A percentile compares a stretch with the other conserved stretches of the same genome.
phyloP scores from a whole-genome alignment of 2,113 vertebrate species.

The Passer montanus region DNA sequence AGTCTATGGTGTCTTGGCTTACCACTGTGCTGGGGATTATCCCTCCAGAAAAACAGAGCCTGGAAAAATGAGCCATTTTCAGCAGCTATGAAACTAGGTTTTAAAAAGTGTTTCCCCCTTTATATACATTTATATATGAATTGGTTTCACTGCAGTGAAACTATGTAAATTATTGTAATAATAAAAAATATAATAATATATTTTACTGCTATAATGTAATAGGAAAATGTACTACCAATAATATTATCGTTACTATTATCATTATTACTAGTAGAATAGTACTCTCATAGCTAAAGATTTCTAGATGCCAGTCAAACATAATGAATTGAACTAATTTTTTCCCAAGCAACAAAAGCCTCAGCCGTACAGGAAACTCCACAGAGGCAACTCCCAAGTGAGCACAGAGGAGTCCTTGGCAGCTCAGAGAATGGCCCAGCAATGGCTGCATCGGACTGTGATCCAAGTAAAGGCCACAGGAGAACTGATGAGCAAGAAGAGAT shows the following conservation, averaged over 20 bases:
- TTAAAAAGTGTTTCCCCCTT: background rate
- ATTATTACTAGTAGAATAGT: background rate
- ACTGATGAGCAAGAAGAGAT: background rate
- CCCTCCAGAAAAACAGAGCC: background rate
- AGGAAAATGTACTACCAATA: background rate
- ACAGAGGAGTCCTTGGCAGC: background rate
- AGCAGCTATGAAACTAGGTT: conserved; percentile 2
- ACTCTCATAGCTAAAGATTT: background rate
- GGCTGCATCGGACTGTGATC: background rate
- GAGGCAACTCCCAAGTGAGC: background rate
- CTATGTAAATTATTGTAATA: background rate
- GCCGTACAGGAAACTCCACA: background rate
- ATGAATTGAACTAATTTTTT: background rate
- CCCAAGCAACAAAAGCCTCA: background rate
- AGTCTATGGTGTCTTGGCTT: conserved; percentile 18
- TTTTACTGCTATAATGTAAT: background rate
- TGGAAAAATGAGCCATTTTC: conserved; percentile 48
- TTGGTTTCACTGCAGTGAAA: background rate
- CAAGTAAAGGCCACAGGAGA: background rate
- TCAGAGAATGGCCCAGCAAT: background rate
- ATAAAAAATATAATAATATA: conserved; percentile 4
- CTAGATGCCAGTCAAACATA: background rate
- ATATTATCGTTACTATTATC: background rate
- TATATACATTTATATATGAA: background rate
- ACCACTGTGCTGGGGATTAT: conserved; percentile 51